Base-by-base conservation (phyloP, 2,113 vertebrate genomes). In the Dermatemys mawii region DNA sequence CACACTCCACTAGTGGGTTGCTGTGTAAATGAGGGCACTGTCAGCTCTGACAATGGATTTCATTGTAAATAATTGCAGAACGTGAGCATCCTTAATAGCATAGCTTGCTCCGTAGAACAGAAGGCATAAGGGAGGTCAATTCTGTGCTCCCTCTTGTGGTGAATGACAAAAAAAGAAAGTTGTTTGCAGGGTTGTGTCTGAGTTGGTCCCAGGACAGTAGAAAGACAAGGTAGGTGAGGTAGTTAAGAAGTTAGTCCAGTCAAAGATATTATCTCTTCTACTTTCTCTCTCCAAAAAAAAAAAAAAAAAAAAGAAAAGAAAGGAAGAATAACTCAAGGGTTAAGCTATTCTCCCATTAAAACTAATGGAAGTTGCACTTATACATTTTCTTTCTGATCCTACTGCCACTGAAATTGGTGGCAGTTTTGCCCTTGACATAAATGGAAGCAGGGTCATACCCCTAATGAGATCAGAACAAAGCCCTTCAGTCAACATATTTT, bases 131-230 rank as follows among this genome's bases (percentile, higher is more conserved):
- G 85, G 95, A 96, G n/a, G 51, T 96, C 93, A 94, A 26, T 94
- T 96, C 84, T 86, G 94, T n/a, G 44, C 95, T 94, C 98, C 98
- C 97, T 98, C 97, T 91, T 53, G 97, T 98, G 98, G 97, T 53
- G 87, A 50, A 46, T 13, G 1, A 2, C 26, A 76, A 75, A 83
- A 95, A 4, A 46, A 35, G 16, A 35, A 80, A 51, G 60, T 19
- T 35, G 29, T 60, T 63, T 70, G 63, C n/a, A 70, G 63, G 8
- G 10, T 70, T 35, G 32, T 67, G 7, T 35, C 35, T 67, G 16
- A 19, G 60, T 67, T 8, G 4, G 17, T 21, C 17, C 9, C 35
- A 22, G 63, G 9, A 70, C 21, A 38, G 38, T 70, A 38, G 63
- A 38, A 70, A 38, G 35, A 70, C n/a, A 70, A 38, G 63, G 63